Evolutionary conservation across 2,113 vertebrate species (phyloP).

Genomic region (Clarias gariepinus): DNA sequence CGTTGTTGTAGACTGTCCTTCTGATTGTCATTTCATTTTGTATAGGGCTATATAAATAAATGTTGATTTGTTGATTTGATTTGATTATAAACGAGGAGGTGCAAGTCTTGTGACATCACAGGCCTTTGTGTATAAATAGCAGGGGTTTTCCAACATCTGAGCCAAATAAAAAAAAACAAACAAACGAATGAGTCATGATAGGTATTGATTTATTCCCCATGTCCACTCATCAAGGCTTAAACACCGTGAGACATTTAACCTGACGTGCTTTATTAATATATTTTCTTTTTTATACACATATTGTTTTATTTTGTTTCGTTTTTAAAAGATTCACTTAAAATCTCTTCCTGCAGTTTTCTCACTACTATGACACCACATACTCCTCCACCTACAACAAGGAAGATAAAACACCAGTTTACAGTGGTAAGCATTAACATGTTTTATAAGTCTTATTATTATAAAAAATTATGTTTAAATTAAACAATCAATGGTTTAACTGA

Average conservation of each 20-base stretch:
- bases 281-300: too few species aligned
- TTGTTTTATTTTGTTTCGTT: conserved; percentile 37
- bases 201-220: background rate
- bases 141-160: background rate
- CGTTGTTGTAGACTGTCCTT: background rate
- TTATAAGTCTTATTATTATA: background rate
- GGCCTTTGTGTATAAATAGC: background rate
- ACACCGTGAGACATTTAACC: background rate
- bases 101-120: background rate
- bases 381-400: conserved; percentile 57
- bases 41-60: too few species aligned
- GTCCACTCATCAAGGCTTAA: background rate
- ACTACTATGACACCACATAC: conserved; percentile 71
- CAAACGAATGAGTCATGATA: background rate
- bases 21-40: background rate
- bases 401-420: conserved; percentile 26
- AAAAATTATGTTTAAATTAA: too few species aligned
- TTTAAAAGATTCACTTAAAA: background rate
- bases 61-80: too few species aligned
- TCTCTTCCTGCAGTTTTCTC: conserved; percentile 61
- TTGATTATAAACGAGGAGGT: too few species aligned
- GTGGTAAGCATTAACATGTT: conserved; percentile 32
- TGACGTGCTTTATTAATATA: too few species aligned
- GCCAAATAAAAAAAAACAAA: background rate
- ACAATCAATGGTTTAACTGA: background rate